These are phyloP conservation scores for Chromoteleia sp. DNA, from an alignment of 2,888 invertebrate genomes.

Conservation along the genomic window DNA sequence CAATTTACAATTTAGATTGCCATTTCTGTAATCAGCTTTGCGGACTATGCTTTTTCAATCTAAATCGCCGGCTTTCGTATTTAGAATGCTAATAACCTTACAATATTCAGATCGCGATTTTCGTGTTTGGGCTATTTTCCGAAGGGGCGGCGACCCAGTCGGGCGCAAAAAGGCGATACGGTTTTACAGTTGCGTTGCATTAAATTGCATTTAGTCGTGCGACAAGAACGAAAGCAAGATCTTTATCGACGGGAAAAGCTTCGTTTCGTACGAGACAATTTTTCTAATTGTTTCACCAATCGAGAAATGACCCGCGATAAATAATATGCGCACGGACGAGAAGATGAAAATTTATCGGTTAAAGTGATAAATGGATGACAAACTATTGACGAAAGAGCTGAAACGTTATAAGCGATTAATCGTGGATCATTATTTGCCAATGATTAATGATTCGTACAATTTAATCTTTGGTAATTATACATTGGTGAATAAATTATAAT, in stretches of 20 bases:
- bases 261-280: slow-evolving; percentile 7
- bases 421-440: too few relatives aligned
- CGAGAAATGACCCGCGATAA: too few relatives aligned
- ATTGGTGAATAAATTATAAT: too few relatives aligned
- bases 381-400: too few relatives aligned
- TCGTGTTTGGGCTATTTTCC: slow-evolving; percentile 44
- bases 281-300: not conserved
- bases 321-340: too few relatives aligned
- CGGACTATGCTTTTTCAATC: slow-evolving; percentile 38
- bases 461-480: too few relatives aligned
- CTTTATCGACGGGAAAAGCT: slow-evolving; percentile 4
- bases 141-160: slow-evolving; percentile 31
- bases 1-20: slow-evolving; percentile 52
- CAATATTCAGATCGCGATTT: slow-evolving; percentile 61
- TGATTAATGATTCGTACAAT: too few relatives aligned
- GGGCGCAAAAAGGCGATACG: slow-evolving; percentile 35
- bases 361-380: too few relatives aligned
- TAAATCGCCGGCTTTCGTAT: slow-evolving; percentile 29
- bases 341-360: too few relatives aligned
- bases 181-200: slow-evolving; percentile 34
- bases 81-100: slow-evolving; percentile 54
- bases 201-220: slow-evolving; percentile 41
- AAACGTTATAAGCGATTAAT: too few relatives aligned
- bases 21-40: slow-evolving; percentile 50
- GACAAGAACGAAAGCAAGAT: slow-evolving; percentile 44